phyloP scores from a whole-genome alignment of 2,113 vertebrate species.

The Ammodramus savannarum region DNA sequence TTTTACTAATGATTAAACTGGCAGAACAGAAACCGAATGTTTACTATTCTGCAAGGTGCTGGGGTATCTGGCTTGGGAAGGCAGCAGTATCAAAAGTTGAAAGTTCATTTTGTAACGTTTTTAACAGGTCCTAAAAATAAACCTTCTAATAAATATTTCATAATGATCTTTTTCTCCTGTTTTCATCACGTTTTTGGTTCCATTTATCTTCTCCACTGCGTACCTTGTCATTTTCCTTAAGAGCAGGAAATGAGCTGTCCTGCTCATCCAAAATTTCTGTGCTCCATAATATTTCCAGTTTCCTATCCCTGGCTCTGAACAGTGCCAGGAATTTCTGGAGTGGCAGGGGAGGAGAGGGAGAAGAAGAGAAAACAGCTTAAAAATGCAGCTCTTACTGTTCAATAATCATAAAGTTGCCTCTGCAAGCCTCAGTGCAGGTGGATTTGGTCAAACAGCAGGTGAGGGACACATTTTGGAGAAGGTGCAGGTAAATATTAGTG shows the following conservation, averaged over 20 bases:
- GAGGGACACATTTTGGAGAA: rapidly evolving
- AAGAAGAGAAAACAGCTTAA: background rate
- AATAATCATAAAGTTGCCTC: background rate
- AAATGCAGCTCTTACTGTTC: background rate
- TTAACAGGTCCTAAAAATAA: background rate
- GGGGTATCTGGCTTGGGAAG: background rate
- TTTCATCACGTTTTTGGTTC: background rate
- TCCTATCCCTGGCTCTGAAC: background rate
- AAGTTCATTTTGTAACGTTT: background rate
- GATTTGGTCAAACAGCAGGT: background rate
- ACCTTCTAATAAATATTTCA: background rate
- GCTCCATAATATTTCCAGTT: background rate
- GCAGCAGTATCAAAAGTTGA: background rate
- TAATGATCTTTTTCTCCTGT: background rate
- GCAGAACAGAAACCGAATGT: background rate
- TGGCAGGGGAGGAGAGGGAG: rapidly evolving
- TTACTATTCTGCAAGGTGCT: background rate
- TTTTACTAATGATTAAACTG: constrained; percentile 57
- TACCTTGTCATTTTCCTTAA: background rate
- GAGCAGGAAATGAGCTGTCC: background rate
- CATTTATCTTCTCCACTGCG: background rate
- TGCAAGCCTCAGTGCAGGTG: background rate
- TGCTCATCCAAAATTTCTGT: background rate
- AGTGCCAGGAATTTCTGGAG: background rate
- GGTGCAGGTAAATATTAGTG: background rate